phyloP scores from a whole-genome alignment of 2,888 invertebrate genomes.

The Bembecia ichneumoniformis region DNA sequence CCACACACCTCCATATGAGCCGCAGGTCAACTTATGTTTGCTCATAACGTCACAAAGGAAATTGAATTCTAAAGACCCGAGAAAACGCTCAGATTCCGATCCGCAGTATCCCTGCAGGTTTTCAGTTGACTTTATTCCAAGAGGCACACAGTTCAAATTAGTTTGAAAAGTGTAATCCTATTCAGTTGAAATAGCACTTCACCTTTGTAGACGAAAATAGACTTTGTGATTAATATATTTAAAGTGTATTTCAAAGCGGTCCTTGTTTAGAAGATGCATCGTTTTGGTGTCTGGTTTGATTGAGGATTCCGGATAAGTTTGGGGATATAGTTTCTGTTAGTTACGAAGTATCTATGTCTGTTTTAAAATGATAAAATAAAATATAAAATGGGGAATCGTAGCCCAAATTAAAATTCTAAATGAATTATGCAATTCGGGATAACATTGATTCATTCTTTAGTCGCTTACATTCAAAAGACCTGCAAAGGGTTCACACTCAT shows the following conservation, averaged over 20 bases:
- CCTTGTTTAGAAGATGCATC: neutral
- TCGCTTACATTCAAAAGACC: too few relatives aligned
- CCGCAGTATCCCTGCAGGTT: too few relatives aligned
- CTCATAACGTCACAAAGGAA: neutral
- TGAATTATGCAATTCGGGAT: too few relatives aligned
- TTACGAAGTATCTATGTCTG: too few relatives aligned
- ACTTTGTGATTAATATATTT: neutral
- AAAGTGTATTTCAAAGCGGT: neutral
- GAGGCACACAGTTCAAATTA: neutral
- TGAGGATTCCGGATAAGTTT: neutral
- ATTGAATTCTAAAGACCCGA: neutral
- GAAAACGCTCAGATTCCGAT: neutral
- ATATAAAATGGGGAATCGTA: too few relatives aligned
- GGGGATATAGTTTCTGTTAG: conserved; percentile 8
- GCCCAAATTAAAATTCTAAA: too few relatives aligned
- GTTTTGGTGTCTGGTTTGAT: neutral
- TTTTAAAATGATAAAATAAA: too few relatives aligned
- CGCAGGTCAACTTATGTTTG: neutral
- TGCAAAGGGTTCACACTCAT: too few relatives aligned
- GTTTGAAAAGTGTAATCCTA: neutral
- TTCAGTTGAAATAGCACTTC: neutral
- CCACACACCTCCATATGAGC: neutral
- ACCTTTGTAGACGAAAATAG: neutral
- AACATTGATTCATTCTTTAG: too few relatives aligned
- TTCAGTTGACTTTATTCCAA: conserved; percentile 10